phyloP scores from a whole-genome alignment of 2,888 invertebrate species.

The Cryptocephalus moraei region DNA sequence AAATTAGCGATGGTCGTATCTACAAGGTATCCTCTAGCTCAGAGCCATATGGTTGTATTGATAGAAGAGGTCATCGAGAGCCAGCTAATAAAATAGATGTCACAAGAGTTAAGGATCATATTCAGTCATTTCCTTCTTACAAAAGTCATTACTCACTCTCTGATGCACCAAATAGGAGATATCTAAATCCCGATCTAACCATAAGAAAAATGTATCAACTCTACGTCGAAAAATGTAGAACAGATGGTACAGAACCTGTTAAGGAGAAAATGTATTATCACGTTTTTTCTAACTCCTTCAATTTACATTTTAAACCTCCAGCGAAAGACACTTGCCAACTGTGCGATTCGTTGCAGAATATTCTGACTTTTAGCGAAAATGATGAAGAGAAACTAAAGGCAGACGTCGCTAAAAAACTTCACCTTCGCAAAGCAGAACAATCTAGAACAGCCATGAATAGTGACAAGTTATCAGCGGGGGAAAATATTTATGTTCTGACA shows the following conservation, averaged over 20 bases:
- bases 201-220: slow-evolving; percentile 6
- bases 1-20: slow-evolving; percentile 1
- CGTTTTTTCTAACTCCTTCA: slow-evolving; percentile 3
- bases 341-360: slow-evolving; percentile 6
- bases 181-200: slow-evolving; percentile 3
- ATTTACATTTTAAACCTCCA: slow-evolving; percentile 6
- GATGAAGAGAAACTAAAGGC: slow-evolving; percentile 1
- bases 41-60: neutral
- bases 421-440: slow-evolving; percentile 6
- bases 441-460: slow-evolving; percentile 4
- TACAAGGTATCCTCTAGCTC: neutral
- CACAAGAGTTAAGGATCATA: slow-evolving; percentile 1
- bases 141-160: too few relatives aligned
- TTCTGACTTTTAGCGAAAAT: too few relatives aligned
- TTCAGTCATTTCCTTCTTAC: slow-evolving; percentile 2
- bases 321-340: slow-evolving; percentile 6
- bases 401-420: slow-evolving; percentile 4
- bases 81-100: too few relatives aligned
- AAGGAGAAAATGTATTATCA: slow-evolving; percentile 6
- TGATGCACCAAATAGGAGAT: slow-evolving; percentile 4
- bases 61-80: too few relatives aligned
- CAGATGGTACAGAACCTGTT: neutral
- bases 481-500: slow-evolving; percentile 7
- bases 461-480: neutral
- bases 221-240: slow-evolving; percentile 3